These are phyloP conservation scores for Danionella cerebrum DNA, from an alignment of 2,113 vertebrate genomes.

Conservation along the genomic window DNA sequence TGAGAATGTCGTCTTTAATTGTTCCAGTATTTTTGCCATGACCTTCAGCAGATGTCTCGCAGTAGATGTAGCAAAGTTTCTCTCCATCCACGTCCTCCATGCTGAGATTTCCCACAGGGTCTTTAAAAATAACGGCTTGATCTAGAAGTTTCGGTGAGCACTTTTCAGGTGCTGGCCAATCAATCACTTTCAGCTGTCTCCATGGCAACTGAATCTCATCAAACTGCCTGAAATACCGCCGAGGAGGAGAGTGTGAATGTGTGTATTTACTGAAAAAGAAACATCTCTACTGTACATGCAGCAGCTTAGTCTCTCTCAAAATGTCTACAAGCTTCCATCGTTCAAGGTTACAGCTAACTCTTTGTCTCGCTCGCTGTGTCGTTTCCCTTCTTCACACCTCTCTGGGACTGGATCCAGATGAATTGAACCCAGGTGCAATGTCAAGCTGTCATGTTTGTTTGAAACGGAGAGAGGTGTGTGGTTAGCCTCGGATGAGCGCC, in stretches of 20 bases:
- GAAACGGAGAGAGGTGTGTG: slow-evolving; percentile 7
- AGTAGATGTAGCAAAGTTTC: slow-evolving; percentile 15
- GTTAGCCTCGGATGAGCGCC: slow-evolving; percentile 17
- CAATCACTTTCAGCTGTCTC: slow-evolving; percentile 33
- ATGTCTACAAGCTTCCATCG: not conserved
- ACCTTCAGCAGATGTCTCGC: slow-evolving; percentile 27
- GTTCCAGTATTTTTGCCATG: slow-evolving; percentile 18
- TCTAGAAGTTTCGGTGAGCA: slow-evolving; percentile 28
- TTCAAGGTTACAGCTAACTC: not conserved
- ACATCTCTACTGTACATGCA: not conserved
- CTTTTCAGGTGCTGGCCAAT: slow-evolving; percentile 22
- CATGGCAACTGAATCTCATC: slow-evolving; percentile 38
- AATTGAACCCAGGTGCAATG: slow-evolving; percentile 22
- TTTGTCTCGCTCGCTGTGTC: not conserved
- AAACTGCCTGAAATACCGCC: slow-evolving; percentile 18
- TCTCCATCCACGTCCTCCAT: slow-evolving; percentile 7
- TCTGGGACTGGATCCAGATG: slow-evolving; percentile 33
- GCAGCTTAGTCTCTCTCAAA: not conserved
- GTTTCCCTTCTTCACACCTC: slow-evolving; percentile 3
- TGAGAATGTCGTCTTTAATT: slow-evolving; percentile 22
- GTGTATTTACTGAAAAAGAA: not conserved
- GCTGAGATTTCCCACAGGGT: slow-evolving; percentile 27
- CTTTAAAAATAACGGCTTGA: slow-evolving; percentile 39
- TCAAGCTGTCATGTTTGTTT: slow-evolving; percentile 30
- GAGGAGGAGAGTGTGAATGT: not conserved